Base-by-base conservation (phyloP, 2,888 invertebrate genomes). In the Ceramica pisi region DNA sequence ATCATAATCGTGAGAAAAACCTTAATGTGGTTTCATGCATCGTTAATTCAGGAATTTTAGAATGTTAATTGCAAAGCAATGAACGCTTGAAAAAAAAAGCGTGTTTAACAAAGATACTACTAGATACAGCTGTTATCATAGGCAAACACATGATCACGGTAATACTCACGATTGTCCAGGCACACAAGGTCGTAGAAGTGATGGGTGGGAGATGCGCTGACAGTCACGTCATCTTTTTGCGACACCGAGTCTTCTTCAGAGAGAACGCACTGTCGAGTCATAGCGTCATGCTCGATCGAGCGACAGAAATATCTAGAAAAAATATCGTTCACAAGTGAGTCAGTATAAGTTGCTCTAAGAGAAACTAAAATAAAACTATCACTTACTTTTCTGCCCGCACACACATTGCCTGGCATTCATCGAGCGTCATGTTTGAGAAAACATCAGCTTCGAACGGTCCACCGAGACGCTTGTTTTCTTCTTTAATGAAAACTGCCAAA, bases 241-340 rank as follows among this genome's bases (percentile, higher is more conserved):
- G 98, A 98, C 53, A 98, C 97, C 0, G 98, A 98, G 90, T 99
- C 98, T 93, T 99, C 99, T 92, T 98, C 98, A 0, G 98, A 98
- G 55, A 99, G 96, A n/a, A 98, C 98, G 87, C 99, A 99, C 87
- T 98, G 97, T 68, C 98, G 97, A 5, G 98, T 98, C 96, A 98
- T 97, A 83, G 98, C 98, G 88, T 99, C 98, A 89, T 98, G 98
- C 90, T 98, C 98, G 57, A 99, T 97, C 3, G 98, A 98, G 44
- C 98, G 97, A 89, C 98, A 98, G 88, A 98, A 98, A 91, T 98
- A 97, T 90, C 97, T 97, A 84, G 26, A 80, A 80, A 69, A 44
- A 87, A 91, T 73, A 38, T 57, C 4, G 10, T 51, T 48, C 51
- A 14, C 53, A 62, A 41, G 41, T 60, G 51, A 61, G 55, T 53